Percentiles rank a stretch among this genome's conserved stretches.
These are phyloP conservation scores for Mongoloraphidia duomilia DNA, from an alignment of 2,888 invertebrate species.

Conservation along the genomic window DNA sequence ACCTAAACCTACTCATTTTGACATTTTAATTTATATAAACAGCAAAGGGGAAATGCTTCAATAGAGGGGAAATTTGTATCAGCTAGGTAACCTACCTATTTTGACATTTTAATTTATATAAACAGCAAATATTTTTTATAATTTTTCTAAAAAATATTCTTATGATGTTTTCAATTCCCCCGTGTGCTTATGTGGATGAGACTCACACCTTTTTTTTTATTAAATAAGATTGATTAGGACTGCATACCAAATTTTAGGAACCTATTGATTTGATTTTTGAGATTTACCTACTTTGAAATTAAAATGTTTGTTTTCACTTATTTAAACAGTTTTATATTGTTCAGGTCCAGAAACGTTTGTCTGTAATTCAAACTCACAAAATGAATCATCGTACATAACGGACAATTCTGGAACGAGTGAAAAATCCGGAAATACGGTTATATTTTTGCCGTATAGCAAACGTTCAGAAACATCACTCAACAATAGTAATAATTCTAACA, in stretches of 20 bases:
- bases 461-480: slow-evolving; percentile 13
- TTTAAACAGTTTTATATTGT: slow-evolving; percentile 6
- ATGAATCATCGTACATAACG: slow-evolving; percentile 23
- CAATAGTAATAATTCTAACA: slow-evolving; percentile 19
- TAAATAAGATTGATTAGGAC: neutral
- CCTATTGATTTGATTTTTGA: neutral
- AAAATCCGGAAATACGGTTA: slow-evolving; percentile 36
- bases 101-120: no score
- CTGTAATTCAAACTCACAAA: slow-evolving; percentile 20
- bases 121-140: no score
- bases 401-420: slow-evolving; percentile 35
- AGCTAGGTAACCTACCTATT: no score
- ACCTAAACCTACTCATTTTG: no score
- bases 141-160: no score
- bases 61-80: no score
- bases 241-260: neutral
- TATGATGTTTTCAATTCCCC: no score
- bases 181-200: no score
- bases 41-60: no score
- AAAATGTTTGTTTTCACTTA: neutral
- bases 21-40: no score
- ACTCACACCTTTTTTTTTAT: no score
- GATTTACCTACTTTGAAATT: neutral
- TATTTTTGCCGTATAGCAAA: slow-evolving; percentile 29
- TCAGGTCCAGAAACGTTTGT: slow-evolving; percentile 22